phyloP scores from a whole-genome alignment of 1,140 invertebrate species.

The Spodoptera frugiperda region DNA sequence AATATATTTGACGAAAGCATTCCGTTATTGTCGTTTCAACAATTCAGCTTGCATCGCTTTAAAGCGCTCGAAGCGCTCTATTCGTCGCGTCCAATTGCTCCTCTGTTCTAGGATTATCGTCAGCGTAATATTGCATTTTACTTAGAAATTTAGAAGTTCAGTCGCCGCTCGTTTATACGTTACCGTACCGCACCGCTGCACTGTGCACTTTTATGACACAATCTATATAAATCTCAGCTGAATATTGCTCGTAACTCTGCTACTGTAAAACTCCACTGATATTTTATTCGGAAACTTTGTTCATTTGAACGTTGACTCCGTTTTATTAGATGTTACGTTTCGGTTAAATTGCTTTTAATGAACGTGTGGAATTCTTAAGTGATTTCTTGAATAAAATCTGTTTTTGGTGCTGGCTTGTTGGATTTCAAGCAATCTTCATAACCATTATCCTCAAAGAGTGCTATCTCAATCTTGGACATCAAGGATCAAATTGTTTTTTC shows the following conservation, averaged over 20 bases:
- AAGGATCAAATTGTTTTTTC: too few species aligned
- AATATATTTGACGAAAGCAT: too few species aligned
- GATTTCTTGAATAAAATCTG: too few species aligned
- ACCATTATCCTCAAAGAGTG: too few species aligned
- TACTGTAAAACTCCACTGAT: background rate
- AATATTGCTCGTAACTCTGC: conserved; percentile 2
- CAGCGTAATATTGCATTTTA: conserved; percentile 3
- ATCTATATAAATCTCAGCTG: conserved; percentile 17
- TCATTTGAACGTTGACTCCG: too few species aligned
- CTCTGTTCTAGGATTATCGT: conserved; percentile 3
- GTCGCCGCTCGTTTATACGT: background rate
- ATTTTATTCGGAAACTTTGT: background rate
- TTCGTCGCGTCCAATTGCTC: background rate
- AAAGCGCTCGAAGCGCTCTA: too few species aligned
- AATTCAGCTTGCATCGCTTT: background rate
- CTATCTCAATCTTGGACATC: too few species aligned
- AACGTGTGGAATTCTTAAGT: too few species aligned
- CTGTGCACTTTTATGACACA: conserved; percentile 7
- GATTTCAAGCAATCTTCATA: too few species aligned
- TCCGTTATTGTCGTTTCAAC: background rate
- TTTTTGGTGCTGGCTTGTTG: too few species aligned
- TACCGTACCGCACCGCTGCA: background rate
- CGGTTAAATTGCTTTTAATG: too few species aligned
- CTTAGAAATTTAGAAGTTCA: background rate
- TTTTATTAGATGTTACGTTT: too few species aligned